Percentiles rank a stretch among this genome's conserved stretches.
phyloP scores from a whole-genome alignment of 2,113 vertebrate genomes.

The Tetrao urogallus region DNA sequence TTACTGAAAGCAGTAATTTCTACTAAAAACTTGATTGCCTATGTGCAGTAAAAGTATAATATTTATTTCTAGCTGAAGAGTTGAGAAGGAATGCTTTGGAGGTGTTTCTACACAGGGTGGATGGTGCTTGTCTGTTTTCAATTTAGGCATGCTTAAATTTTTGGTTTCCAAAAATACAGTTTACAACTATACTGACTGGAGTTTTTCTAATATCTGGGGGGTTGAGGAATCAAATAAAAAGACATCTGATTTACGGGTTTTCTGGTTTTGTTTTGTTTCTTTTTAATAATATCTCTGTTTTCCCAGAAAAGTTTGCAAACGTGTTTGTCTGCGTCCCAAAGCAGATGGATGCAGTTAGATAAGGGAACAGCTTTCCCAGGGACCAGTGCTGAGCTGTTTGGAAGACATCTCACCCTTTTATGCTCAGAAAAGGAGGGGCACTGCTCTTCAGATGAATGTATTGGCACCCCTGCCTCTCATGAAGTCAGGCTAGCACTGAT shows the following conservation, averaged over 20 bases:
- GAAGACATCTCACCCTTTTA: background rate
- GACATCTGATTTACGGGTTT: conserved; percentile 9
- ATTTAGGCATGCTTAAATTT: conserved; percentile 33
- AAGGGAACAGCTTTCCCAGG: conserved; percentile 21
- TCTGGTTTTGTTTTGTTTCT: background rate
- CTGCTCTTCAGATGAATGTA: background rate
- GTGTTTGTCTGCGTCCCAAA: background rate
- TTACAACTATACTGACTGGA: background rate
- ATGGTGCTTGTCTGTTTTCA: conserved; percentile 28
- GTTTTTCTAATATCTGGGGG: conserved; percentile 22
- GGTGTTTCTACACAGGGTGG: background rate
- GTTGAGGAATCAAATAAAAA: conserved; percentile 13
- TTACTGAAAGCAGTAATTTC: background rate
- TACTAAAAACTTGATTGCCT: background rate
- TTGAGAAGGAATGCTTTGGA: background rate
- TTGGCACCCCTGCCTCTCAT: background rate
- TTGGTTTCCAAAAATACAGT: conserved; percentile 41
- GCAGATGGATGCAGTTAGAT: conserved; percentile 23
- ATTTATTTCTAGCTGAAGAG: background rate
- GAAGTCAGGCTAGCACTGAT: accelerated
- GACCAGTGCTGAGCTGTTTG: background rate
- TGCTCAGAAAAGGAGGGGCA: background rate
- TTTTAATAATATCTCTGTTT: background rate
- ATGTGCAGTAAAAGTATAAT: background rate
- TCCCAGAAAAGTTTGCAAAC: background rate